These are phyloP conservation scores for Eilema depressum DNA, from an alignment of 2,888 invertebrate species.

Conservation along the genomic window DNA sequence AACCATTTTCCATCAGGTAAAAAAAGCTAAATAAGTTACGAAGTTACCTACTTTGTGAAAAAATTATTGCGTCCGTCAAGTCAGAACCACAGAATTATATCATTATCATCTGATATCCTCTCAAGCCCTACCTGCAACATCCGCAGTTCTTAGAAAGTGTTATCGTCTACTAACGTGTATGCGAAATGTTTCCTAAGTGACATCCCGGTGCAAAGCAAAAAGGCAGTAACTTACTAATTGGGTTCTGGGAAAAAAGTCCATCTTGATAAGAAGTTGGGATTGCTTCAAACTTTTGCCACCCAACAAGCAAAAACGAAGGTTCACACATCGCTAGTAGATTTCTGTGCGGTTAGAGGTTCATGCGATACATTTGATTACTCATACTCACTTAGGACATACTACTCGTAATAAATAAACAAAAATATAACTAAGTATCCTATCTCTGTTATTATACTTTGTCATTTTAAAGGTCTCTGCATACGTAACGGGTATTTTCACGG, in stretches of 20 bases:
- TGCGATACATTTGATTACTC: neutral
- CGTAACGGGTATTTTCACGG: too few relatives aligned
- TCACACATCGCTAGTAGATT: neutral
- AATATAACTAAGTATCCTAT: too few relatives aligned
- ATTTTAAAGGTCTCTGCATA: too few relatives aligned
- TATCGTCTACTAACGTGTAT: neutral
- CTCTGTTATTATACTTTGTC: too few relatives aligned
- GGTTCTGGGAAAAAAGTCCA: neutral
- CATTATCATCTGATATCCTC: neutral
- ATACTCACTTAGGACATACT: too few relatives aligned
- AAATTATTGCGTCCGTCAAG: too few relatives aligned
- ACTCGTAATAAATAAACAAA: too few relatives aligned
- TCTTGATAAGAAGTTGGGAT: conserved; percentile 6
- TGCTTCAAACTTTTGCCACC: conserved; percentile 8
- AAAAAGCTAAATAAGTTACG: too few relatives aligned
- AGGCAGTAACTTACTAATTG: neutral
- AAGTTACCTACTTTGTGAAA: too few relatives aligned
- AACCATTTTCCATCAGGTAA: too few relatives aligned
- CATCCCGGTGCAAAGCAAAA: conserved; percentile 7
- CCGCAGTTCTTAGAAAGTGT: conserved; percentile 13
- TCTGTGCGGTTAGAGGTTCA: neutral
- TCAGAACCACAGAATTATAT: neutral
- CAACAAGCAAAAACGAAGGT: neutral
- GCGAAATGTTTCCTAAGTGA: conserved; percentile 2
- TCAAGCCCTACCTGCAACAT: conserved; percentile 32